phyloP scores from a whole-genome alignment of 1,140 invertebrate genomes.

The Linepithema humile region DNA sequence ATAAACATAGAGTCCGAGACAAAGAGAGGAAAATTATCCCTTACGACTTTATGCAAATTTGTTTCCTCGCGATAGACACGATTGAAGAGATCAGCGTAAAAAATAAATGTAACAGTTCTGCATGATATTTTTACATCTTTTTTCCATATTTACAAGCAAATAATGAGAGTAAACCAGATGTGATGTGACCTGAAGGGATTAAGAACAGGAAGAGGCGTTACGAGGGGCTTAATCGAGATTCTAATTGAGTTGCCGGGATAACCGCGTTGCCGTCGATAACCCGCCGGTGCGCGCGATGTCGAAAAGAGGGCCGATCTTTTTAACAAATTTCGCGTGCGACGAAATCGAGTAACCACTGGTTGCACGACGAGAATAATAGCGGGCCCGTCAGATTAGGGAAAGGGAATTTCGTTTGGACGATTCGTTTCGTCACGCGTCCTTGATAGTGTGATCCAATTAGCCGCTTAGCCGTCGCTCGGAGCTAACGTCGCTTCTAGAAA shows the following conservation, averaged over 20 bases:
- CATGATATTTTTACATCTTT: not conserved
- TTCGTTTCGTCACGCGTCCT: conserved; percentile 37
- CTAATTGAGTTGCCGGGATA: conserved; percentile 64
- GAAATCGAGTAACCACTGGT: not conserved
- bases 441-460: conserved; percentile 34
- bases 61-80: not conserved
- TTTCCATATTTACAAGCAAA: not conserved
- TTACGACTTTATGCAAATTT: not conserved
- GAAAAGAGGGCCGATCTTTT: not conserved
- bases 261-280: conserved; percentile 61
- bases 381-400: not conserved
- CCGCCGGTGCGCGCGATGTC: not conserved
- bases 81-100: not conserved
- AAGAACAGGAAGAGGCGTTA: not conserved
- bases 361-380: not conserved
- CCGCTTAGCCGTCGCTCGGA: conserved; percentile 27
- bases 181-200: not conserved
- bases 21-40: not conserved
- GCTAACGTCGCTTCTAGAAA: conserved; percentile 36
- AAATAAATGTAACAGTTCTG: too few species aligned
- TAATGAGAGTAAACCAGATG: not conserved
- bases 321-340: not conserved
- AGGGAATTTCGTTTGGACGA: not conserved
- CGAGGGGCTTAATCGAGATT: conserved; percentile 63
- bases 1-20: conserved; percentile 3